phyloP scores from a whole-genome alignment of 2,888 invertebrate genomes.

The Synanthedon myopaeformis region DNA sequence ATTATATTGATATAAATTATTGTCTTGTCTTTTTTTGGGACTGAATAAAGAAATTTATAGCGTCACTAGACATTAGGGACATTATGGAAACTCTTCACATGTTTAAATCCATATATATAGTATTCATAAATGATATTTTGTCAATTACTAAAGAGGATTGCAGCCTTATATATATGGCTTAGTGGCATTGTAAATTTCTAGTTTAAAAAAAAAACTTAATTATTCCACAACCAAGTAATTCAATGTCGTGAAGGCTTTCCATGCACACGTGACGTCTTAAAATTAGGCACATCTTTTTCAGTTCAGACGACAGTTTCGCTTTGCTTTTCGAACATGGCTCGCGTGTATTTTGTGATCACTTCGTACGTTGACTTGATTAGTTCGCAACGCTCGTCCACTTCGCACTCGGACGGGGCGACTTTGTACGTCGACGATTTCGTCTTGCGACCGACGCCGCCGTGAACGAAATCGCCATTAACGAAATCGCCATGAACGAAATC shows the following conservation, averaged over 20 bases:
- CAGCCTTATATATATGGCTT: no score
- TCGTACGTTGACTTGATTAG: constrained; percentile 59
- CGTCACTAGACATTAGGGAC: no score
- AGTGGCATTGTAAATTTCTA: no score
- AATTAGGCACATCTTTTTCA: constrained; percentile 39
- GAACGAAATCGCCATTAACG: constrained; percentile 11
- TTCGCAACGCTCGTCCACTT: constrained; percentile 54
- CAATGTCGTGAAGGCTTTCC: constrained; percentile 12
- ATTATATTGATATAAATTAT: no score
- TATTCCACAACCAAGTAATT: neutral
- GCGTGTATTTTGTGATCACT: constrained; percentile 55
- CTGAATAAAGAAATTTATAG: no score
- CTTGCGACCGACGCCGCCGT: constrained; percentile 14
- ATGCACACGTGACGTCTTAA: constrained; percentile 8
- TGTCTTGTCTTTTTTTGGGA: no score
- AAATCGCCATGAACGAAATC: constrained; percentile 9
- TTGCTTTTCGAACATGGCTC: constrained; percentile 60
- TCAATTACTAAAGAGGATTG: no score
- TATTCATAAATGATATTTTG: no score
- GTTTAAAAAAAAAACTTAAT: neutral
- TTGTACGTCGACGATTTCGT: constrained; percentile 34
- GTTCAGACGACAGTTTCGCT: constrained; percentile 58
- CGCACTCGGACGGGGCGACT: constrained; percentile 48
- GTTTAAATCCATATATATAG: no score
- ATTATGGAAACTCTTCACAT: no score